Base-by-base conservation (phyloP, 2,797 vertebrate genomes). In the Anguilla marmorata region DNA sequence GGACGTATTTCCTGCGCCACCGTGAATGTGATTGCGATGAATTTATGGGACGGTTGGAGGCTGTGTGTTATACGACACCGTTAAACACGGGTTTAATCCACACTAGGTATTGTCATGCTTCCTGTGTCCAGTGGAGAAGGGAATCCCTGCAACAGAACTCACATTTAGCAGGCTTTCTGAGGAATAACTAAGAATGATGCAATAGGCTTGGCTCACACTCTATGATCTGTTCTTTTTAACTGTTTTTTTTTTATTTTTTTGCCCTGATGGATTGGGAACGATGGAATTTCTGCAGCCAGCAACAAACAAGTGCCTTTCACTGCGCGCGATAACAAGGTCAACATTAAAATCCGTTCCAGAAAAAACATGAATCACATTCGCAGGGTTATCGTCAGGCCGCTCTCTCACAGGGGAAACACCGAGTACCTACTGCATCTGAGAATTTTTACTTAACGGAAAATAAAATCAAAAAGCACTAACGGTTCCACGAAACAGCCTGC, bases 401-500 rank as follows among this genome's bases (percentile, higher is more conserved):
- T n/a, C 11, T 69, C 82, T 63, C 83, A 16, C 19, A 41, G 79
- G 48, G 30, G 69, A 84, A 50, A 45, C 41, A 84, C 50, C 8
- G 58, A 72, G 80, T 33, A 11, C 27, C 30, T 41, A 56, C 33
- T 33, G 79, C 87, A 48, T 54, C n/a, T 12, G 56, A 60, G 16
- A 50, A 54, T 56, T 82, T 21, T 50, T n/a, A 21, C 45, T 82
- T 82, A 50, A 69, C 54, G 24, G 60, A 30, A 82, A 66, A 88
- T 74, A 54, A 72, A 88, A 69, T 21, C 37, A 50, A 82, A 82
- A n/a, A 80, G 82, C 19, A 11, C 69, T 21, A 33, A 48, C 84
- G 89, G 37, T 33, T 50, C 45, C 72, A 60, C 48, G 58, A 50
- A 85, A 63, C 83, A 50, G 90, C 88, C 90, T 92, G 93, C 91